phyloP scores from a whole-genome alignment of 2,113 vertebrate genomes.

The Fukomys damarensis region DNA sequence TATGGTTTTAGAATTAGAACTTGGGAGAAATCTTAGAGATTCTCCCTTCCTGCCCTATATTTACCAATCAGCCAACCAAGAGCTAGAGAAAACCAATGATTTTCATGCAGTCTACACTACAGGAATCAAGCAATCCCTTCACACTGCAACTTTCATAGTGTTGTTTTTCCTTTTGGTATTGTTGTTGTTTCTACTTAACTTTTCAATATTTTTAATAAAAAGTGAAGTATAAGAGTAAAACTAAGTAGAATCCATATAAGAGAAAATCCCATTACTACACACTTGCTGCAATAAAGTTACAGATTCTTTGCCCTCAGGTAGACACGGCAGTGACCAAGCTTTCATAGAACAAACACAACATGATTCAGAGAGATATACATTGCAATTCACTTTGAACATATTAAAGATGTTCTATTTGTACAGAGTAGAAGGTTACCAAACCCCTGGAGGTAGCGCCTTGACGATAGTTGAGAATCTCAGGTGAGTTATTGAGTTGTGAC shows the following conservation, averaged over 20 bases:
- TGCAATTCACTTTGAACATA: background rate
- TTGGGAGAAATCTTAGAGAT: background rate
- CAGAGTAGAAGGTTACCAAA: background rate
- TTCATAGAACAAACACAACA: background rate
- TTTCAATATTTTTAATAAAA: slow-evolving; percentile 33
- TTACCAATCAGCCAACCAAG: background rate
- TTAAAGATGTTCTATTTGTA: background rate
- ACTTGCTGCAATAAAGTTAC: background rate
- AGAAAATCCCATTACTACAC: background rate
- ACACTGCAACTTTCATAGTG: background rate
- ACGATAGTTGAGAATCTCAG: background rate
- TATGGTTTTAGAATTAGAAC: slow-evolving; percentile 17
- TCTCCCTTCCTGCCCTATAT: background rate
- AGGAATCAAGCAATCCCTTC: background rate
- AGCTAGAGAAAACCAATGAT: background rate
- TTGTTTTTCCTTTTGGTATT: background rate
- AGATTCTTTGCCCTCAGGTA: background rate
- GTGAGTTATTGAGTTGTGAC: background rate
- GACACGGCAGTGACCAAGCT: background rate
- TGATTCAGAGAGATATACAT: background rate
- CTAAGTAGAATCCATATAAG: background rate
- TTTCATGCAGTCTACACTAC: background rate
- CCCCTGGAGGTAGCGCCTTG: background rate
- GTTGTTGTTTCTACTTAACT: background rate
- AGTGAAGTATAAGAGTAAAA: background rate